Evolutionary conservation across 1,140 invertebrate species (phyloP), one percentile per base, ranked within the genome.

Genomic region (Pollicipes pollicipes): DNA sequence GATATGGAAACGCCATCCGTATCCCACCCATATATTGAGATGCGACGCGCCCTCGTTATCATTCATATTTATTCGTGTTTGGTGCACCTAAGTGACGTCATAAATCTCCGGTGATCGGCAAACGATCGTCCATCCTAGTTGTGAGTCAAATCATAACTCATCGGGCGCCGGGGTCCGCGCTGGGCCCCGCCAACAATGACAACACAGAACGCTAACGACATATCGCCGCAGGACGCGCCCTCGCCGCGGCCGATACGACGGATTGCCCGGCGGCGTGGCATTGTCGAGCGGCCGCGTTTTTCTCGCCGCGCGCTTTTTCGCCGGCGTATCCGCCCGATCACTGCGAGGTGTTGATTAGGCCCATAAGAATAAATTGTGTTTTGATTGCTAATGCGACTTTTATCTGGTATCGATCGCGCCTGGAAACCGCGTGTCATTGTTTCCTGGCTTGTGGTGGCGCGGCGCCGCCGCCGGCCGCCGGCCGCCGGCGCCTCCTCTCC

Each of bases 1-100:
- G 21, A 58, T 58, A 21, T 58, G 45, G 45, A 58, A 58, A 58
- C 45, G 21, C 45, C 13, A 58, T 58, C 45, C 21, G 17, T 58
- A 58, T 58, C 45, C 45, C 13, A 21, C 10, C 45, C 13, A n/a
- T n/a, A n/a, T 21, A 58, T 58, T 58, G 45, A 58, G 45, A 58
- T 21, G 24, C 45, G 45, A 24, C 45, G 45, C 17, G 10, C 2
- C 13, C 45, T 58, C 45, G 45, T 58, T 58, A 58, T 58, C 45
- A 58, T 58, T 58, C 45, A 58, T 58, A 58, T 58, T 58, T 58
- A 58, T 58, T 58, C 45, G 45, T 58, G 45, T 58, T 58, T 58
- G 45, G 45, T 58, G 45, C 45, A 58, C 45, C 45, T 58, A 58
- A 58, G 45, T 58, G 45, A 58, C 45, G 45, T 21, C 45, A 58